Conservation (phyloP, 2,113 vertebrate genomes). For the Prinia subflava region DNA sequence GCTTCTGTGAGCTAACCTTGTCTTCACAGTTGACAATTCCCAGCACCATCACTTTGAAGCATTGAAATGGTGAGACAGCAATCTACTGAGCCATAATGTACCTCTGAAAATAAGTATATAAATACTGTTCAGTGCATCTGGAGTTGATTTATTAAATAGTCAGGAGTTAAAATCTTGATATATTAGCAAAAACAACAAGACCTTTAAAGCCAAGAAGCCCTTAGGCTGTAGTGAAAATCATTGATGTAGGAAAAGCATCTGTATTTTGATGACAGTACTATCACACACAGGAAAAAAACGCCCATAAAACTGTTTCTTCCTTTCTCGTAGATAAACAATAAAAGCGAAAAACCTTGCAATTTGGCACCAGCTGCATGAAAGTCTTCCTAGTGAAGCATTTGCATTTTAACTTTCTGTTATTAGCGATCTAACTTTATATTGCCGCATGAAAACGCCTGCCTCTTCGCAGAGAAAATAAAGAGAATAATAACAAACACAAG, state of each 20-base stretch:
- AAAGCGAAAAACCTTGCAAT: background rate
- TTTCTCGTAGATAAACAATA: too few relatives aligned
- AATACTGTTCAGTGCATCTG: background rate
- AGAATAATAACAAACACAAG: background rate
- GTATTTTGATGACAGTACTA: background rate
- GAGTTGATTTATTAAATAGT: background rate
- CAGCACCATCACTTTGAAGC: background rate
- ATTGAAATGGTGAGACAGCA: background rate
- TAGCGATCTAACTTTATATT: background rate
- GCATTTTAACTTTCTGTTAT: background rate
- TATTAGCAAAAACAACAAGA: background rate
- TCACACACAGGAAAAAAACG: background rate
- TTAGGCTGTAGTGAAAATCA: background rate
- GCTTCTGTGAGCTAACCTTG: background rate
- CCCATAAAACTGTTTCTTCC: background rate
- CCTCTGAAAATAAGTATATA: background rate
- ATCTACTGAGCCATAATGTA: background rate
- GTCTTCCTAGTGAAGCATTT: background rate
- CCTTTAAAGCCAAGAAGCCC: background rate
- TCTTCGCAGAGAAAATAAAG: background rate
- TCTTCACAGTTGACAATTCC: slow-evolving; percentile 8
- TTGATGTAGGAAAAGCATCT: background rate
- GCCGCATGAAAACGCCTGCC: background rate
- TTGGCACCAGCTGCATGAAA: background rate
- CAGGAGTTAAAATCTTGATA: background rate